Base-by-base conservation (phyloP, 2,797 vertebrate genomes). In the Vireo griseus region DNA sequence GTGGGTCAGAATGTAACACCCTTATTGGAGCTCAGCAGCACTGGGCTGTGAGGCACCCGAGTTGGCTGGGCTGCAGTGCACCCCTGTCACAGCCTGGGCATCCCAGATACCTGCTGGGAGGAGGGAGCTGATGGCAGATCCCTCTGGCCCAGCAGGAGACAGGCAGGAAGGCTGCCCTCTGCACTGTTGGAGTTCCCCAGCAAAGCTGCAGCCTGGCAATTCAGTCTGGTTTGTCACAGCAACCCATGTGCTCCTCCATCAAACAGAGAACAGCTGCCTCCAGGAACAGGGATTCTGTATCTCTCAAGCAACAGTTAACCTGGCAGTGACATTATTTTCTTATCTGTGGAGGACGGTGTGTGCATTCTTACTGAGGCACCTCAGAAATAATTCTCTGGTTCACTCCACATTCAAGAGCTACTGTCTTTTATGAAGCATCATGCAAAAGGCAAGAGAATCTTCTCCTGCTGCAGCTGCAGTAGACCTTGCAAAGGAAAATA, bases 271-370 rank as follows among this genome's bases (percentile, higher is more conserved):
- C 67, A 93, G 65, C 86, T 90, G 67, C 50, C 59, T 88, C 25
- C 62, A 74, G 68, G 50, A 81, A 69, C 0, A 78, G 65, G 59
- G 67, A 45, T 65, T 69, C 77, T 68, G 68, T 62, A 22, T 93
- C 72, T 90, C 50, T 47, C 83, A 83, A 92, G 85, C 50, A 85
- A 81, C 48, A 72, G 80, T 82, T 88, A 95, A 96, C 76, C 88
- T 66, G 55, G 45, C 89, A 94, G 47, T 92, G 75, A 75, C 88
- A 82, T 88, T 79, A 66, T 88, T 94, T 89, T 92, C 83, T 93
- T 90, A 52, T 87, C 72, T 81, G 50, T 25, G 45, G 86, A 61
- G 77, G 67, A 73, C 9, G 9, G 39, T 52, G 45, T 58, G 26
- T 35, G 51, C 73, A 59, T 91, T 92, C 52, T 63, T 79, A 90